Base-by-base conservation (phyloP, 2,113 vertebrate species). In the Takifugu flavidus region DNA sequence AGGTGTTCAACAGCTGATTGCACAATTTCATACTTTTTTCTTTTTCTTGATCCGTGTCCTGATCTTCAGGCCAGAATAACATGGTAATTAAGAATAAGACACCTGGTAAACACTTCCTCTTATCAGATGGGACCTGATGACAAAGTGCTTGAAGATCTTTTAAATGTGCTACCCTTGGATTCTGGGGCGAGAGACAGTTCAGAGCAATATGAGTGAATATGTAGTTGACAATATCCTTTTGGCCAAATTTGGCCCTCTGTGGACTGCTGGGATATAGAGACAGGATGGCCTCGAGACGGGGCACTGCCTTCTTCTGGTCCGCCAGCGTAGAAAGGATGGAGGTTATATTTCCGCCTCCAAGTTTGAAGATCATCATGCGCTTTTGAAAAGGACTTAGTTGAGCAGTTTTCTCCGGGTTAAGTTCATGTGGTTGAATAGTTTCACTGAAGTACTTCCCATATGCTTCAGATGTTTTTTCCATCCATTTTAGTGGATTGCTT, bases 41-140 rank as follows among this genome's bases (percentile, higher is more conserved):
- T n/a, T 72, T 91, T 14, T 86, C 82, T 0, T 65, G 50, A 54
- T 72, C 77, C 2, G 65, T 86, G 67, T 92, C 46, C 25, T 80
- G 59, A 20, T 91, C 89, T 49, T 93, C 93, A 62, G 93, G 93
- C 93, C 93, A 94, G 72, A 91, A 92, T 0, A 94, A 62, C 53
- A 95, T 70, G 2, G 90, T 89, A 11, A 88, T 86, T 59, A 94
- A 58, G 66, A 94, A 93, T 29, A 88, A 14, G 14, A 92, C 87
- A 47, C 72, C 87, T 67, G 91, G 52, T 43, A 83, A 80, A 56
- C 89, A 91, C 51, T 73, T 87, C 6, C 43, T 86, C 68, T 55
- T 80, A 25, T 67, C 85, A 74, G 52, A 59, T 53, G 69, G 74
- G 2, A 93, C 90, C 61, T 80, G 89, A 20, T 3, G 6, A 62